A percentile compares a stretch with the other conserved stretches of the same genome.
Evolutionary conservation across 1,140 invertebrate genomes (phyloP).

Genomic region (Pomacea maculata): DNA sequence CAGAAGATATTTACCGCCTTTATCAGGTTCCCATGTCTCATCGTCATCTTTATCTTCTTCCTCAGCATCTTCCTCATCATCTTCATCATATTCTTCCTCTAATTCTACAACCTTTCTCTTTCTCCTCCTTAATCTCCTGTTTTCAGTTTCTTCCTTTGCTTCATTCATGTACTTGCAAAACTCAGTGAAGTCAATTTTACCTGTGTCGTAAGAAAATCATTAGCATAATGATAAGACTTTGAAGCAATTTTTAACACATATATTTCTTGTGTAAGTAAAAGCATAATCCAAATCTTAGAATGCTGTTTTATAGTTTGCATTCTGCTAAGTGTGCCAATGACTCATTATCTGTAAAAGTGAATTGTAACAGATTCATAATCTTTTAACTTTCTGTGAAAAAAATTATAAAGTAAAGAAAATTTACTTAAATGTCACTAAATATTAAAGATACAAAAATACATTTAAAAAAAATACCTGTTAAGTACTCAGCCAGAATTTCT

Average conservation of each 20-base stretch:
- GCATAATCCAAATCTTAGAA: no score
- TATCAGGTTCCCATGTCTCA: neutral
- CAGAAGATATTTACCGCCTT: neutral
- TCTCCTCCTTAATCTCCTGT: neutral
- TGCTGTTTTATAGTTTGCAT: no score
- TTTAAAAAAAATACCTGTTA: neutral
- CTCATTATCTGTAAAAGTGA: no score
- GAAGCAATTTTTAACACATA: no score
- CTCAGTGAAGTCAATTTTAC: neutral
- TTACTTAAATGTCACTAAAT: neutral
- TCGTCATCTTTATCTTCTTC: neutral
- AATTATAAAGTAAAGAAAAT: no score
- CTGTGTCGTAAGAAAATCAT: neutral
- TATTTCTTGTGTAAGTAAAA: no score
- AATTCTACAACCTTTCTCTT: slow-evolving; percentile 5
- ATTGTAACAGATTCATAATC: no score
- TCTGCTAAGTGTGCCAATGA: no score
- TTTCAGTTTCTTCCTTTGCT: neutral
- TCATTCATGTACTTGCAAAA: neutral
- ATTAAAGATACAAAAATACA: neutral
- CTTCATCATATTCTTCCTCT: slow-evolving; percentile 13
- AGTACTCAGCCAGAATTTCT: neutral
- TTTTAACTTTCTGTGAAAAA: no score
- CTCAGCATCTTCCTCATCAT: slow-evolving; percentile 1
- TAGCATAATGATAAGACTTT: no score